Evolutionary conservation across 2,797 vertebrate genomes (phyloP).

Genomic region (Crenichthys baileyi): DNA sequence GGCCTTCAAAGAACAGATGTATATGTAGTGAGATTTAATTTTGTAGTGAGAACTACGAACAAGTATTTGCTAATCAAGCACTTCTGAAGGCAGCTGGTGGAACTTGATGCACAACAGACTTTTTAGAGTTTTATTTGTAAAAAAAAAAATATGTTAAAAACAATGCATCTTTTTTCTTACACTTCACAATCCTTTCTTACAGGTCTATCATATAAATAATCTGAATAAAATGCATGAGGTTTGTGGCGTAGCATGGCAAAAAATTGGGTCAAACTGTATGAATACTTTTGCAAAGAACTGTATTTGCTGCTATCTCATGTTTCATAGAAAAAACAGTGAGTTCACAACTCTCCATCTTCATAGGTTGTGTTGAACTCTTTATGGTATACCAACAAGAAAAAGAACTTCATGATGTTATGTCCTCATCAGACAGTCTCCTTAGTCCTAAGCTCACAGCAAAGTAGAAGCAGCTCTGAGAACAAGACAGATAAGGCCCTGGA

Average conservation of each 20-base stretch:
- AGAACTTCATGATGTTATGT: slow-evolving; percentile 56
- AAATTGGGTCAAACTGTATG: too few species aligned
- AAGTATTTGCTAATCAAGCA: not conserved
- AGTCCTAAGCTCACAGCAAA: slow-evolving; percentile 40
- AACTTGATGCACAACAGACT: not conserved
- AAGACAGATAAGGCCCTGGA: slow-evolving; percentile 61
- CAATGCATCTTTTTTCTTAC: not conserved
- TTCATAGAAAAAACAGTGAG: slow-evolving; percentile 10
- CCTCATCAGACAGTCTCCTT: slow-evolving; percentile 51
- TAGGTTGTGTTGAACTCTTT: slow-evolving; percentile 24
- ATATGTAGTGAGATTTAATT: not conserved
- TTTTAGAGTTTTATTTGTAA: not conserved
- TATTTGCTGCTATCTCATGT: slow-evolving; percentile 10
- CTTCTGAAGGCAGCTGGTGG: not conserved
- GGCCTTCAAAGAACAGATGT: too few species aligned
- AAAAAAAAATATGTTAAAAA: not conserved
- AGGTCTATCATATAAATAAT: not conserved
- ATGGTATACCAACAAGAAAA: slow-evolving; percentile 32
- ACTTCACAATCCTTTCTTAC: not conserved
- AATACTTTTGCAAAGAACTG: not conserved
- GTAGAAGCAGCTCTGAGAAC: slow-evolving; percentile 50
- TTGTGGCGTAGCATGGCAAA: not conserved
- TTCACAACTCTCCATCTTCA: slow-evolving; percentile 6
- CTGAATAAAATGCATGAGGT: not conserved
- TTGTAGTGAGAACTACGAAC: not conserved